A percentile compares a stretch with the other conserved stretches of the same genome.
phyloP scores from a whole-genome alignment of 2,113 vertebrate species.

The Cebus imitator region DNA sequence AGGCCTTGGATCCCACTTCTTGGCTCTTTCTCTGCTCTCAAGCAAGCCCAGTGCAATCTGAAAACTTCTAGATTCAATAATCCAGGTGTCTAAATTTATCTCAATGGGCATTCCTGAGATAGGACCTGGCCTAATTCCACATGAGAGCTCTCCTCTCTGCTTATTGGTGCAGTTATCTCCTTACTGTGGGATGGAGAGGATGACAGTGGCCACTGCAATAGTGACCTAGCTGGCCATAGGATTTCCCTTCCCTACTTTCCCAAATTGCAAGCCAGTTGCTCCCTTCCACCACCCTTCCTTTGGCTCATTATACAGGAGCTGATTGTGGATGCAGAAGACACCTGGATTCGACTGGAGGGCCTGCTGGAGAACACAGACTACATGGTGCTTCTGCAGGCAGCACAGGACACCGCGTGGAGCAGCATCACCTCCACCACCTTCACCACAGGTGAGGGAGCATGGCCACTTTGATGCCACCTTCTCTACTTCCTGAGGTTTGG shows the following conservation, averaged over 20 bases:
- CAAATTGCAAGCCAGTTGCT: not conserved
- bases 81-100: not conserved
- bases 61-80: not conserved
- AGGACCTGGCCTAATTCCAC: not conserved
- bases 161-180: not conserved
- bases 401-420: conserved; percentile 89
- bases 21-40: not conserved
- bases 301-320: conserved; percentile 88
- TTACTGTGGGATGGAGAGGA: not conserved
- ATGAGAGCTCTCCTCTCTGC: not conserved
- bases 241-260: not conserved
- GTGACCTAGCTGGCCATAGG: not conserved
- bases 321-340: conserved; percentile 97
- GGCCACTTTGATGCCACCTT: not conserved
- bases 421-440: conserved; percentile 89
- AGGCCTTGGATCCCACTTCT: not conserved
- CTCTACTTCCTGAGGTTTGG: not conserved
- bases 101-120: not conserved
- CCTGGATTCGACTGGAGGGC: conserved; percentile 96
- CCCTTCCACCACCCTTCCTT: conserved; percentile 40
- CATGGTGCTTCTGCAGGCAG: conserved; percentile 93
- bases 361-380: conserved; percentile 94
- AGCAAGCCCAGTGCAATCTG: not conserved
- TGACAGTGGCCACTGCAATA: not conserved
- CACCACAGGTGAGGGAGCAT: conserved; percentile 89